These are phyloP conservation scores for Mizuhopecten yessoensis DNA, from an alignment of 1,140 invertebrate species.

Conservation along the genomic window DNA sequence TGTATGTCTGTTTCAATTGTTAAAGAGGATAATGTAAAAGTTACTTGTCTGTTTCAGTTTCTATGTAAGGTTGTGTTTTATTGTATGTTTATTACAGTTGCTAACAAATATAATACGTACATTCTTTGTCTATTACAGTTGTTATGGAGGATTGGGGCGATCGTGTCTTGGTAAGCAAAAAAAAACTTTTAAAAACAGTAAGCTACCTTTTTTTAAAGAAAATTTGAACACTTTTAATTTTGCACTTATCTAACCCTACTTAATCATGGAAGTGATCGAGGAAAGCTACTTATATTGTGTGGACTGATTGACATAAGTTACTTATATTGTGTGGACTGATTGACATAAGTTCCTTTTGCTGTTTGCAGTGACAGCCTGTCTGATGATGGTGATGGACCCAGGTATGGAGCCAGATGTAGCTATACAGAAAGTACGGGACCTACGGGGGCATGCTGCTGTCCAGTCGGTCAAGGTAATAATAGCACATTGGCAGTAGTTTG, in stretches of 20 bases:
- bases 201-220: not conserved
- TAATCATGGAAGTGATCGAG: no score
- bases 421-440: conserved; percentile 69
- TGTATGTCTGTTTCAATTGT: no score
- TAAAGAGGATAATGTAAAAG: no score
- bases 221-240: no score
- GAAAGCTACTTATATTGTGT: no score
- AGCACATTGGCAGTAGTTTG: no score
- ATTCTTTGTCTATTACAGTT: conserved; percentile 66
- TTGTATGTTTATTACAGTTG: not conserved
- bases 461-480: conserved; percentile 78
- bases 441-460: conserved; percentile 76
- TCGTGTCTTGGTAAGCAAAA: conserved; percentile 71
- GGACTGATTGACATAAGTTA: no score
- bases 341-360: no score
- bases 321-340: no score
- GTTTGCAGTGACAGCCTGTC: conserved; percentile 75
- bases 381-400: conserved; percentile 75
- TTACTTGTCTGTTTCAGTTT: not conserved
- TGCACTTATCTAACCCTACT: no score
- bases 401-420: conserved; percentile 69
- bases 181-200: not conserved
- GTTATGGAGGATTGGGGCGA: conserved; percentile 76
- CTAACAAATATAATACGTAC: not conserved
- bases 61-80: no score